Conservation (phyloP, 2,888 invertebrate species). For the Chaitophorus viminalis region DNA sequence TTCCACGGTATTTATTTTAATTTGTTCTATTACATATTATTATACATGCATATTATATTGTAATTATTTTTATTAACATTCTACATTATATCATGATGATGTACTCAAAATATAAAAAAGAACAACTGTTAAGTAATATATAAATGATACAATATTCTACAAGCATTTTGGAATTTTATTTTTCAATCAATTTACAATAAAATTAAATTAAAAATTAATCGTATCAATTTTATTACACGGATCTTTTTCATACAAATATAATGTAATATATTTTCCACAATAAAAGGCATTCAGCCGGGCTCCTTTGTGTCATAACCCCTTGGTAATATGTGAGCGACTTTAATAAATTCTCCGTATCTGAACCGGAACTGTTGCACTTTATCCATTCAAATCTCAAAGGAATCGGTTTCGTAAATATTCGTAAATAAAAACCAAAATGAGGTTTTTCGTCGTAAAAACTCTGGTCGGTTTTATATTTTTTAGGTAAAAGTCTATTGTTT, state of each 20-base stretch:
- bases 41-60: no score
- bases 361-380: constrained; percentile 53
- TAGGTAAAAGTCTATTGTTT: constrained; percentile 57
- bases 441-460: constrained; percentile 54
- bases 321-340: constrained; percentile 16
- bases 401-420: constrained; percentile 43
- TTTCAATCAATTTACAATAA: not conserved
- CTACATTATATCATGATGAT: not conserved
- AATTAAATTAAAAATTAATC: constrained; percentile 25
- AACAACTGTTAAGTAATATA: not conserved
- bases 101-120: not conserved
- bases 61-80: not conserved
- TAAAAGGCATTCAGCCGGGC: constrained; percentile 23
- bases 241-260: not conserved
- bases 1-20: no score
- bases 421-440: constrained; percentile 45
- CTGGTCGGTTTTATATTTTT: constrained; percentile 34
- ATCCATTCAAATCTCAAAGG: constrained; percentile 57
- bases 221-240: not conserved
- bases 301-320: constrained; percentile 40
- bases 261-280: not conserved
- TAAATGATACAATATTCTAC: not conserved
- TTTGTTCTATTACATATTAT: no score
- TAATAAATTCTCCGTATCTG: constrained; percentile 52
- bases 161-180: not conserved